phyloP scores from a whole-genome alignment of 2,113 vertebrate species.

The Pholis gunnellus region DNA sequence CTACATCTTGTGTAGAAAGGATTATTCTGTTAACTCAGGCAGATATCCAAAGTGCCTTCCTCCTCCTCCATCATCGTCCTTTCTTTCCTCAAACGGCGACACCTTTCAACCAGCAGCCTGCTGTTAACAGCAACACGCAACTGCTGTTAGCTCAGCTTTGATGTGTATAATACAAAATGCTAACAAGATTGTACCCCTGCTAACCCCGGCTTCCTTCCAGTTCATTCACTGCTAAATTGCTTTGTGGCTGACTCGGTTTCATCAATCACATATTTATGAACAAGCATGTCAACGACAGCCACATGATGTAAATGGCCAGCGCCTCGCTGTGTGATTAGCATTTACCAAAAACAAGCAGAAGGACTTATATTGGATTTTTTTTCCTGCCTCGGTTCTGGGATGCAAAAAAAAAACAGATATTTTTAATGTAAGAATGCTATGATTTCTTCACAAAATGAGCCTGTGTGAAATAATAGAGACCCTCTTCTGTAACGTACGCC shows the following conservation, averaged over 20 bases:
- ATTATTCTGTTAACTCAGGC: slow-evolving; percentile 9
- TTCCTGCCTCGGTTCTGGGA: neutral
- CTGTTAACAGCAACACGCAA: slow-evolving; percentile 41
- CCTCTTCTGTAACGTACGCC: neutral
- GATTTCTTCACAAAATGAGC: neutral
- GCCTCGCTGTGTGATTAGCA: neutral
- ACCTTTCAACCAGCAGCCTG: slow-evolving; percentile 26
- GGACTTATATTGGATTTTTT: slow-evolving; percentile 4
- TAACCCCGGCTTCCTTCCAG: slow-evolving; percentile 25
- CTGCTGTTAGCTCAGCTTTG: slow-evolving; percentile 43
- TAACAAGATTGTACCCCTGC: slow-evolving; percentile 35
- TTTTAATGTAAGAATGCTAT: neutral
- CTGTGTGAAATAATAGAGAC: slow-evolving; percentile 14
- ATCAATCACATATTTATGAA: slow-evolving; percentile 47
- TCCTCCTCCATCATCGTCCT: slow-evolving; percentile 8
- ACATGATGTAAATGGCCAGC: slow-evolving; percentile 1
- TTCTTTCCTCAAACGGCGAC: slow-evolving; percentile 24
- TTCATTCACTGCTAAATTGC: slow-evolving; percentile 46
- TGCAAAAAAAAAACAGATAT: neutral
- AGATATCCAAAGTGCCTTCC: slow-evolving; percentile 23
- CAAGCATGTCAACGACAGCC: slow-evolving; percentile 8
- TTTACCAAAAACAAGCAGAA: slow-evolving; percentile 16
- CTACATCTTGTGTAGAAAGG: neutral
- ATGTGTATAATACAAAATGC: slow-evolving; percentile 45
- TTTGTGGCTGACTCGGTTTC: slow-evolving; percentile 27